Evolutionary conservation across 1,140 invertebrate species (phyloP), one percentile per base, ranked within the genome.

Genomic region (Saccostrea echinata): DNA sequence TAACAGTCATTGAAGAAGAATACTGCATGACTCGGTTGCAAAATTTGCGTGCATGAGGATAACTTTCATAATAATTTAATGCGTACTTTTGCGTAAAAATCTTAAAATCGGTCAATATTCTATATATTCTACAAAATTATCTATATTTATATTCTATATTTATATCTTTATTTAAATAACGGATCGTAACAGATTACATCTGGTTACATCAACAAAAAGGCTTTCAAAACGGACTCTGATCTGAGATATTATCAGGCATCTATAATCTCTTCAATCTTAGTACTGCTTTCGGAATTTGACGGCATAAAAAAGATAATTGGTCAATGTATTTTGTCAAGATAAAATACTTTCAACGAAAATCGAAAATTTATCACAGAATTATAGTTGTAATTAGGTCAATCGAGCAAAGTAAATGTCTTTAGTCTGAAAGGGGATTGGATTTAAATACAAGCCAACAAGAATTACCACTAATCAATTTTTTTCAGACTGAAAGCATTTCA

Each of bases 401-500:
- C 1, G 18, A 61, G 68, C 68, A 12, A 30, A n/a, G 24, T n/a
- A 21, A 64, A 61, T 24, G 16, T 61, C 57, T 24, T 71, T 71
- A 11, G 68, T 76, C 68, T 76, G 68, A 76, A 12, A 76, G 27
- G 16, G 68, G 55, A 27, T 30, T 30, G 27, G 12, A 76, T 76
- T 11, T 33, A 76, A 11, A 13, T 24, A 76, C 27, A 76, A 12
- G 30, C 33, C 13, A 76, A 33, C 57, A 33, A 30, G 16, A 21
- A 83, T 24, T 53, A 83, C 21, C 8, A 33, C 30, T 0, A 83
- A 24, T 51, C 18, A 76, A 52, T 18, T 83, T 51, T 18, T 12
- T 52, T 13, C 81, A 43, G 35, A 24, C 51, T n/a, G 43, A 52
- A 83, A 52, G 35, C 35, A 83, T 83, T 83, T 53, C 35, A 83